Percentiles rank a stretch among this genome's conserved stretches.
These are phyloP conservation scores for Phasia obesa DNA, from an alignment of 2,888 invertebrate genomes.

Conservation along the genomic window DNA sequence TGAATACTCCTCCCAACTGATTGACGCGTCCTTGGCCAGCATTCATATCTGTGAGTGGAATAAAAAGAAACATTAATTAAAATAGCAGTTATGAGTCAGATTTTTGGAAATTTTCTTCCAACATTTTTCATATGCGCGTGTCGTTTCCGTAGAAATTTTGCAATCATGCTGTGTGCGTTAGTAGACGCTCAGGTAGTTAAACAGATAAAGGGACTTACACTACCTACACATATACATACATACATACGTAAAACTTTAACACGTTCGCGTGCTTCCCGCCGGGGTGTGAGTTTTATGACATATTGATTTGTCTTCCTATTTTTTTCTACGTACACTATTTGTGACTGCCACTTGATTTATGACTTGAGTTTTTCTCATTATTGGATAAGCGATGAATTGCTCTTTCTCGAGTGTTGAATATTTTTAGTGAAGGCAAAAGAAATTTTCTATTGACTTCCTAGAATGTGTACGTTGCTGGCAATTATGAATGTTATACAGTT, in stretches of 20 bases:
- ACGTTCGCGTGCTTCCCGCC: constrained; percentile 70
- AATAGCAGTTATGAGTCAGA: not conserved
- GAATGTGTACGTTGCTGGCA: constrained; percentile 63
- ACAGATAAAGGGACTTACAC: constrained; percentile 6
- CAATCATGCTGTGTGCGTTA: constrained; percentile 35
- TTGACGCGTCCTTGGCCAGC: constrained; percentile 97
- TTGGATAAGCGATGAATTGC: constrained; percentile 24
- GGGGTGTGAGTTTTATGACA: constrained; percentile 70
- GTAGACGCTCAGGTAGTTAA: constrained; percentile 8
- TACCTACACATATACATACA: not conserved
- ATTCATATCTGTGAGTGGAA: constrained; percentile 79
- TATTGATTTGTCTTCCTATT: constrained; percentile 21
- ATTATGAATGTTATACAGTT: constrained; percentile 56
- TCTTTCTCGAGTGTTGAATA: constrained; percentile 25
- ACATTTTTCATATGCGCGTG: constrained; percentile 58
- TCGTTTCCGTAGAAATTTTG: constrained; percentile 60
- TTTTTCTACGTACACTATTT: too few relatives aligned
- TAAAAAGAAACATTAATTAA: constrained; percentile 31
- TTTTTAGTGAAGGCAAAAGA: constrained; percentile 8
- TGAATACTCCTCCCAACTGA: constrained; percentile 97
- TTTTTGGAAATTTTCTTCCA: constrained; percentile 31
- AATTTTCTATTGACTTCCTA: constrained; percentile 75
- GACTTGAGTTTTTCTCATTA: constrained; percentile 62
- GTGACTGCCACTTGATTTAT: constrained; percentile 78
- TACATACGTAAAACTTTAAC: constrained; percentile 31